Base-by-base conservation (phyloP, 2,888 invertebrate genomes). In the Matsumyia berberina region DNA sequence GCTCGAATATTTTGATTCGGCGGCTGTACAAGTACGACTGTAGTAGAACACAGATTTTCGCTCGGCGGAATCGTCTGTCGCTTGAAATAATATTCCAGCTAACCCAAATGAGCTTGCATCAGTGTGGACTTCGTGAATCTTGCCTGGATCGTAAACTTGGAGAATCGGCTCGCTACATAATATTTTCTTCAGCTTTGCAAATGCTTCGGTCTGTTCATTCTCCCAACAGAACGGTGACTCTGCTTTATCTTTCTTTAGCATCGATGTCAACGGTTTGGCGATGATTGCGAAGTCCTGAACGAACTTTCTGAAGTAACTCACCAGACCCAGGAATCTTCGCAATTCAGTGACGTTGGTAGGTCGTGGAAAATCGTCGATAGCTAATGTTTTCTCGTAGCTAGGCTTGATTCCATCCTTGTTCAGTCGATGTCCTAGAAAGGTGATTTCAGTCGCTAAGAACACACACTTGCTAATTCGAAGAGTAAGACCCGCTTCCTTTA, bases 81-180 rank as follows among this genome's bases (percentile, higher is more conserved):
- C 53, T 29, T 53, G 53, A 53, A 53, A 33, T 53, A 53, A 29
- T 53, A 53, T 53, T 29, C 53, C 53, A 53, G 29, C 53, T 53
- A 53, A 33, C 29, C n/a, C 29, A 12, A n/a, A 53, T 53, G 53
- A 53, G 53, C 53, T 53, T 11, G n/a, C 31, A 11, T 53, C 53
- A 12, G 53, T 29, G 53, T 53, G 53, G 8, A 53, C 53, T 53
- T 53, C 53, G 33, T 31, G 31, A 6, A 5, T 31, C 6, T 31
- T 31, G 5, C 31, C 31, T 31, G 31, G 31, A 31, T 31, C 31
- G 3, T 31, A 31, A 31, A 31, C 31, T 31, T 31, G 31, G 31
- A 31, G 31, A 31, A 31, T 31, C 31, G 31, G 31, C 31, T 31
- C 31, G 3, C 31, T 31, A 6, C 31, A 31, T 31, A 31, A 31